These are phyloP conservation scores for Aphrocallistes beatrix DNA, from an alignment of 37 sponge, comb jelly and placozoan genomes.

Conservation along the genomic window DNA sequence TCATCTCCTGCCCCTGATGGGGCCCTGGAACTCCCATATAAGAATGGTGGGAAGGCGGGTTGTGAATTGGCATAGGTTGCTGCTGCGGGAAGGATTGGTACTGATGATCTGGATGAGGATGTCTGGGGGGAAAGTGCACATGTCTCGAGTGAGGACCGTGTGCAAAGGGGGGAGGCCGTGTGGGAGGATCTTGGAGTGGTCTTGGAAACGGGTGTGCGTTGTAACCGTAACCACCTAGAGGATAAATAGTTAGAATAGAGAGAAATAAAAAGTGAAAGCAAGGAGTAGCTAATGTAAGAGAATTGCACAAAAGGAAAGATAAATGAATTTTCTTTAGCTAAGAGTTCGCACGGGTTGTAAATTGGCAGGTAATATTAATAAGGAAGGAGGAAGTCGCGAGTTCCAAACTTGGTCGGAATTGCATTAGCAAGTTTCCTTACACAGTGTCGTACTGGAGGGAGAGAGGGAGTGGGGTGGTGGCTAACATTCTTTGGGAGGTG, in stretches of 20 bases:
- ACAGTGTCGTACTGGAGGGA: too few species aligned
- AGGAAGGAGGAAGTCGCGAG: too few species aligned
- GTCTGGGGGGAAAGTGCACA: not conserved
- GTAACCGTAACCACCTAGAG: not conserved
- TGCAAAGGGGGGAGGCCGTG: not conserved
- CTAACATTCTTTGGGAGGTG: too few species aligned
- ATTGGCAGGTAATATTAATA: too few species aligned
- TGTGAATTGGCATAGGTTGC: not conserved
- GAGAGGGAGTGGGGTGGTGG: too few species aligned
- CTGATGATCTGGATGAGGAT: not conserved
- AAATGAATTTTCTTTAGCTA: too few species aligned
- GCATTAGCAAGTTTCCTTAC: too few species aligned
- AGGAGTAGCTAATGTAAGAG: too few species aligned
- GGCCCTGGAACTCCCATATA: not conserved
- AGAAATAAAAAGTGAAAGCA: not conserved
- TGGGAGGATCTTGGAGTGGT: not conserved
- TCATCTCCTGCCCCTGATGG: not conserved
- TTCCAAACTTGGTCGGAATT: too few species aligned
- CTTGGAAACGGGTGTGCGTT: not conserved
- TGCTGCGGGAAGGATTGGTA: not conserved
- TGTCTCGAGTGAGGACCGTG: not conserved
- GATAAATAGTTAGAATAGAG: not conserved
- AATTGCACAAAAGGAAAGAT: too few species aligned
- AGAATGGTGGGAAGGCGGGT: not conserved
- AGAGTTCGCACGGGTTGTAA: too few species aligned